phyloP scores from a whole-genome alignment of 2,888 invertebrate species.

The Leucoma salicis region DNA sequence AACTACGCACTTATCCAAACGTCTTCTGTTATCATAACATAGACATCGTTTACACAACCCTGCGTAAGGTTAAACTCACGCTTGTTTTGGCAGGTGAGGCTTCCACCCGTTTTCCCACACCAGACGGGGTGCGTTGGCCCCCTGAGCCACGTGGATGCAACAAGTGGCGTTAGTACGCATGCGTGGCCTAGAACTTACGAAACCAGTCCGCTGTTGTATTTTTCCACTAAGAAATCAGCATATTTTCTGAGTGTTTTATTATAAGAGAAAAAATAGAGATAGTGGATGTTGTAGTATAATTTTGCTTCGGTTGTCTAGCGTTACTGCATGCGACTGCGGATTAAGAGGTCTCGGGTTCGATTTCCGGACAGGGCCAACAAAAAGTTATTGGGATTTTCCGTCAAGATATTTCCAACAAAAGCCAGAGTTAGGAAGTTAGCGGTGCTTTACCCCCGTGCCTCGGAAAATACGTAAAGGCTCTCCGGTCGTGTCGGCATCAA shows the following conservation, averaged over 20 bases:
- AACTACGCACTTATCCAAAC: too few relatives aligned
- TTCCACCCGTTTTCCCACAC: conserved; percentile 44
- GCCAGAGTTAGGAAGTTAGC: too few relatives aligned
- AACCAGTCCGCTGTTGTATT: conserved; percentile 51
- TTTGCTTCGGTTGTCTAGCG: not conserved
- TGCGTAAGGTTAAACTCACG: conserved; percentile 18
- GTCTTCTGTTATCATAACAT: conserved; percentile 13
- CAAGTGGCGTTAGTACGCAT: conserved; percentile 65
- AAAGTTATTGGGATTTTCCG: too few relatives aligned
- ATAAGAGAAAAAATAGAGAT: not conserved
- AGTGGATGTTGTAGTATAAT: not conserved
- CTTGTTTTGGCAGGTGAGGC: conserved; percentile 44
- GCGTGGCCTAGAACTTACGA: conserved; percentile 38
- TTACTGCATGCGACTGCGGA: too few relatives aligned
- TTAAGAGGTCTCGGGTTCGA: too few relatives aligned
- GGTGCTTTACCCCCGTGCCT: too few relatives aligned
- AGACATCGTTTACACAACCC: conserved; percentile 15
- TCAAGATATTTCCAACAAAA: too few relatives aligned
- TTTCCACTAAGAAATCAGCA: conserved; percentile 54
- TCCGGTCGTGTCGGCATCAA: too few relatives aligned
- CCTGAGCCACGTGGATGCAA: conserved; percentile 65
- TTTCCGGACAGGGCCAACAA: too few relatives aligned
- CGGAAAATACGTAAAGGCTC: too few relatives aligned
- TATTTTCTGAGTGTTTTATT: not conserved
- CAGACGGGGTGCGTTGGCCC: conserved; percentile 18